Base-by-base conservation (phyloP, 2,113 vertebrate species). In the Narcine bancroftii region DNA sequence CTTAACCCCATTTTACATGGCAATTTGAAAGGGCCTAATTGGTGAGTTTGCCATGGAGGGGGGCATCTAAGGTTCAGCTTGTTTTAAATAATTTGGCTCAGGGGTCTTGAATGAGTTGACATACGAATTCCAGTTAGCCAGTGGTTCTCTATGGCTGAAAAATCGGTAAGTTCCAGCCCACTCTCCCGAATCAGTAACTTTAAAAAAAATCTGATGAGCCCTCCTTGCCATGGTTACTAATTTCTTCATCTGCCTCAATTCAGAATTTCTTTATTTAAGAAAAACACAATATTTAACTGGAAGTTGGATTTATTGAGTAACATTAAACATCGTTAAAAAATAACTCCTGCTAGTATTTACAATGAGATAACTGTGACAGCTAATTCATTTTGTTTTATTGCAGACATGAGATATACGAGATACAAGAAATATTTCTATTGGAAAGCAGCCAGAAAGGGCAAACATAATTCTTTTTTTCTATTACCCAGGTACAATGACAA, bases 311-410 rank as follows among this genome's bases (percentile, higher is more conserved):
- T 60, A 87, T 87, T n/a, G 53, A 60, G n/a, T 60, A 87, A 6
- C 81, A 87, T 87, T 87, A 87, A 60, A 60, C 21, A 9, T 60
- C 60, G 53, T 9, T 60, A 21, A 87, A 63, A 63, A 85, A 85
- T 87, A 87, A 87, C 53, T 87, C 81, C 53, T 36, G 81, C 60
- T 53, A 21, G 81, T 87, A n/a, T 87, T 60, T 87, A 87, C 56
- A 60, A 87, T n/a, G 53, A 21, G 15, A 87, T 87, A 87, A 60
- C 13, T 87, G 56, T 17, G 29, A 60, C 33, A 19, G 11, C 36
- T 87, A 87, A 87, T 60, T 36, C 81, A 87, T 63, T 42, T 87
- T 19, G 56, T 60, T 87, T 63, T 87, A 87, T 87, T 36, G 36
- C 33, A 24, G n/a, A n/a, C 17, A 13, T 60, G 29, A 85, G 50